These are phyloP conservation scores for Pteruthius melanotis DNA, from an alignment of 2,113 vertebrate species.

Conservation along the genomic window DNA sequence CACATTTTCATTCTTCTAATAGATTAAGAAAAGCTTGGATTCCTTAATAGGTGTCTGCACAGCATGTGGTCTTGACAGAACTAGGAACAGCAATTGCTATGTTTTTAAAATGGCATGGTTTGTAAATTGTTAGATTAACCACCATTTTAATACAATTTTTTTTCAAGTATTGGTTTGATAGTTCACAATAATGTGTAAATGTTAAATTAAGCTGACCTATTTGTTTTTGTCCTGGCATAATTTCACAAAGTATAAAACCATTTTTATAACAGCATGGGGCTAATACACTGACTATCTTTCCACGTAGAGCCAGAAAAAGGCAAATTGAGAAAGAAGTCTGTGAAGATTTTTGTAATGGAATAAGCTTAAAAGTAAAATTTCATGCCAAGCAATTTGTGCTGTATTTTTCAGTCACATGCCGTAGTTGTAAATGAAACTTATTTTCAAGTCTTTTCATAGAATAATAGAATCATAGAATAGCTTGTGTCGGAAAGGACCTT, in stretches of 20 bases:
- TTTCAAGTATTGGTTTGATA: constrained; percentile 47
- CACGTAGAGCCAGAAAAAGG: constrained; percentile 64
- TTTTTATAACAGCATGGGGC: constrained; percentile 68
- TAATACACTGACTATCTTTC: constrained; percentile 54
- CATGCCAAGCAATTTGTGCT: constrained; percentile 26
- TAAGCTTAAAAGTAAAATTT: constrained; percentile 42
- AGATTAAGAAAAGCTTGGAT: constrained; percentile 77
- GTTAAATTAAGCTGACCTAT: constrained; percentile 59
- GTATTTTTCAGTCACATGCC: not conserved
- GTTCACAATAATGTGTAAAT: constrained; percentile 38
- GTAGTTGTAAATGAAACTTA: not conserved
- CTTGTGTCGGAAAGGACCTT: not conserved
- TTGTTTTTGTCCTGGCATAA: constrained; percentile 74
- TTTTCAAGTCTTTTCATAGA: not conserved
- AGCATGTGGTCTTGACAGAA: constrained; percentile 67
- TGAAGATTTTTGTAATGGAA: constrained; percentile 22
- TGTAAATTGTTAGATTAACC: constrained; percentile 88
- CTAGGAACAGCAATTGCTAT: constrained; percentile 57
- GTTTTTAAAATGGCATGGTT: constrained; percentile 82
- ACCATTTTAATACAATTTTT: constrained; percentile 77
- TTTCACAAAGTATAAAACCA: constrained; percentile 71
- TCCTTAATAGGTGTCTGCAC: constrained; percentile 77
- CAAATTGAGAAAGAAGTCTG: constrained; percentile 17
- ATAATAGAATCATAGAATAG: not conserved
- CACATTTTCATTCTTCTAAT: constrained; percentile 77